These are phyloP conservation scores for Tupaia tana DNA, from an alignment of 2,113 vertebrate genomes.

Conservation along the genomic window DNA sequence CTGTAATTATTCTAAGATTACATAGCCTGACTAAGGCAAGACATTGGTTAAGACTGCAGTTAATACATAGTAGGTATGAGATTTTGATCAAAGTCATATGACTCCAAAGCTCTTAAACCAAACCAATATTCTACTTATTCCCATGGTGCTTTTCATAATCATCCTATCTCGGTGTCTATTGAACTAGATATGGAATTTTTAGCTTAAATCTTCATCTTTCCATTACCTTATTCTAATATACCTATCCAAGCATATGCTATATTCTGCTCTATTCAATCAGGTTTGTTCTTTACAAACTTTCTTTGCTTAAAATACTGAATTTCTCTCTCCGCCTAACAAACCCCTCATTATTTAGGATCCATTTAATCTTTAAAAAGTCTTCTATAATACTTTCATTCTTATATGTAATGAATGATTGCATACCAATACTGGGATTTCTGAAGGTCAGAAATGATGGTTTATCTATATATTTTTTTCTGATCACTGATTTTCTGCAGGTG, in stretches of 20 bases:
- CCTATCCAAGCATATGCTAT: not conserved
- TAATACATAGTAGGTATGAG: rapidly evolving
- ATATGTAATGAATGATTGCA: not conserved
- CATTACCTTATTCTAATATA: not conserved
- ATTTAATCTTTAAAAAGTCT: not conserved
- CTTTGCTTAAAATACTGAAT: not conserved
- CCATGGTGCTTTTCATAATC: not conserved
- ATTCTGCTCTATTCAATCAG: not conserved
- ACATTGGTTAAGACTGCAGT: not conserved
- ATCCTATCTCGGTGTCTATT: not conserved
- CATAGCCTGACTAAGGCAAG: not conserved
- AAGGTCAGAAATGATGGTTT: not conserved
- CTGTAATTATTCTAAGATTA: not conserved
- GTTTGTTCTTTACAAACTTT: not conserved
- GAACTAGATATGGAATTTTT: not conserved
- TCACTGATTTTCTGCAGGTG: not conserved
- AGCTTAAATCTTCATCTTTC: not conserved
- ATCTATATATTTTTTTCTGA: not conserved
- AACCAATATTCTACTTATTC: not conserved
- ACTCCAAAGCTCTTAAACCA: not conserved
- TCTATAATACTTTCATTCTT: not conserved
- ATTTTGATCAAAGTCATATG: not conserved
- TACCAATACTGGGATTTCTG: not conserved
- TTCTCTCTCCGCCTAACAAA: not conserved
- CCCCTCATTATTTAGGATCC: not conserved